Evolutionary conservation across 2,888 invertebrate species (phyloP), one percentile per base, ranked within the genome.

Genomic region (Drosophila prolongata): DNA sequence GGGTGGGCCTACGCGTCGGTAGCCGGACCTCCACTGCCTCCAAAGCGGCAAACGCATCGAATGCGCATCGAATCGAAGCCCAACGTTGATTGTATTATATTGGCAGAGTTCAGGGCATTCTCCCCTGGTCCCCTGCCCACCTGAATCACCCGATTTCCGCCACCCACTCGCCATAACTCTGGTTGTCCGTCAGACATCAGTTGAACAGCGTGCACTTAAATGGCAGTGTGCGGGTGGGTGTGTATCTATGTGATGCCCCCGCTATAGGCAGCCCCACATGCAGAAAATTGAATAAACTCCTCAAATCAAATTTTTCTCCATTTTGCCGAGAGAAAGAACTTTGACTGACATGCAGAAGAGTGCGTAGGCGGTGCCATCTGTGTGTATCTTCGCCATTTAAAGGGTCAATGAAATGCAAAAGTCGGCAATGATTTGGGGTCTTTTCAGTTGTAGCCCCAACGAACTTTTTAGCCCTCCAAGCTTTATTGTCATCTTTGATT

Each of bases 41-140:
- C 75, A 80, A 85, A 56, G 75, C 78, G 60, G 75, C 71, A 79
- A 79, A 84, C 78, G 74, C 87, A 88, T 88, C 87, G 83, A 83
- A 88, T 87, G 81, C 84, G 84, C 88, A 83, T 83, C 84, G 83
- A 83, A 79, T 70, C 87, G 61, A 69, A 77, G 82, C 69, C 86
- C 61, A 84, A 88, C 80, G 78, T 74, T 89, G 87, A 89, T 89
- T 87, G 89, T 85, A 81, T 89, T 89, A 81, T 89, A 89, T 84
- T 84, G 87, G 72, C 59, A 79, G 70, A 60, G 73, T 65, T 54
- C 65, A 71, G 57, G 44, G 44, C 44, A 38, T 11, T 11, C 47
- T 34, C 34, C 9, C n/a, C n/a, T 19, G 9, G 9, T 34, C 34
- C 38, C n/a, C 14, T 16, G 35, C 27, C 52, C 40, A 44, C 61